phyloP scores from a whole-genome alignment of 2,797 vertebrate species.

The Selene dorsalis region DNA sequence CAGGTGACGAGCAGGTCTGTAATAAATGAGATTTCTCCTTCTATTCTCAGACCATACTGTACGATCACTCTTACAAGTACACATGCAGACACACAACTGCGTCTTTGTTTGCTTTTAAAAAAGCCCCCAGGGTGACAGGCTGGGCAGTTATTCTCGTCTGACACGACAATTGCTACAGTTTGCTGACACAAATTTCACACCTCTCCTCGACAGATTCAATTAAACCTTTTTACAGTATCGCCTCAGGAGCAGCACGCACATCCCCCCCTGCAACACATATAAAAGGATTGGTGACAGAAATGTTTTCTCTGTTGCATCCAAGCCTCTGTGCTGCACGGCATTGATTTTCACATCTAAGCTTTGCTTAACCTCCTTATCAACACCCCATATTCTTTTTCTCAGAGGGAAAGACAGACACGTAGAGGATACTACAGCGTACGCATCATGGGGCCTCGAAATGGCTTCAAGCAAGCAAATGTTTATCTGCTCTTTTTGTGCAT shows the following conservation, averaged over 20 bases:
- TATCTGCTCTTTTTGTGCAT: slow-evolving; percentile 21
- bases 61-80: not conserved
- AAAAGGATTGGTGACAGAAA: slow-evolving; percentile 56
- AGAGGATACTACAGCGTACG: slow-evolving; percentile 20
- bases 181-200: slow-evolving; percentile 70
- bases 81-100: not conserved
- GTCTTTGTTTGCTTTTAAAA: slow-evolving; percentile 7
- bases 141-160: slow-evolving; percentile 30
- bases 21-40: slow-evolving; percentile 18
- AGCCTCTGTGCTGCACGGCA: slow-evolving; percentile 45
- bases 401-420: slow-evolving; percentile 32
- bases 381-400: slow-evolving; percentile 44
- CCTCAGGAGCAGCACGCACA: slow-evolving; percentile 53
- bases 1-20: not conserved
- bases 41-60: not conserved
- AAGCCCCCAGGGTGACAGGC: slow-evolving; percentile 26
- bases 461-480: slow-evolving; percentile 22
- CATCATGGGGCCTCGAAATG: slow-evolving; percentile 20
- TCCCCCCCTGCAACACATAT: slow-evolving; percentile 42
- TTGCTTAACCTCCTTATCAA: slow-evolving; percentile 41
- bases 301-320: slow-evolving; percentile 2
- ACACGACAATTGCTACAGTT: slow-evolving; percentile 41
- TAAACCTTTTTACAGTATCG: slow-evolving; percentile 64
- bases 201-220: slow-evolving; percentile 70
- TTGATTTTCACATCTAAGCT: slow-evolving; percentile 56